phyloP scores from a whole-genome alignment of 2,113 vertebrate genomes.

The Sminthopsis crassicaudata region DNA sequence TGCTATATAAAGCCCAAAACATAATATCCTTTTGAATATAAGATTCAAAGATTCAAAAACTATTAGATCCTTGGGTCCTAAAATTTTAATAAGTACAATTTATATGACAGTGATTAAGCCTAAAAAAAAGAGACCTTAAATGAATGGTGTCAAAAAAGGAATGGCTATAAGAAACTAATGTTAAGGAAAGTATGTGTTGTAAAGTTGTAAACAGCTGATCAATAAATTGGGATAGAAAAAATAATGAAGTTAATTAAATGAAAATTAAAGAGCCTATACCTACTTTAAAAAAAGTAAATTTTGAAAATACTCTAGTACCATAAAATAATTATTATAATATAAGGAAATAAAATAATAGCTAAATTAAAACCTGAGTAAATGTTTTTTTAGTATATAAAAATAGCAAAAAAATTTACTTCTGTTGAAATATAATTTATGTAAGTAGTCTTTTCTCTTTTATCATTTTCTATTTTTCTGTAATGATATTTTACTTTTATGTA shows the following conservation, averaged over 20 bases:
- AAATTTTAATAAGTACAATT: not conserved
- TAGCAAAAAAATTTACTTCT: constrained; percentile 1
- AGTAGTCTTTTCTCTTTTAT: not conserved
- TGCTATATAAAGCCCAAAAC: not conserved
- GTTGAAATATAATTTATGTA: constrained; percentile 14
- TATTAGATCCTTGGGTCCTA: not conserved
- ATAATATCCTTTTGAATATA: not conserved
- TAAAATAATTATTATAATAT: constrained; percentile 27
- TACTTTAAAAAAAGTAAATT: constrained; percentile 50
- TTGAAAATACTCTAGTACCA: not conserved
- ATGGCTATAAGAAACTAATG: not conserved
- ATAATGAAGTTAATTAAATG: not conserved
- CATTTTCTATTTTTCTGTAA: constrained; percentile 19
- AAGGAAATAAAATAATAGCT: constrained; percentile 36
- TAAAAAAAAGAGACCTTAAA: constrained; percentile 21
- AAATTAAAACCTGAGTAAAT: constrained; percentile 20
- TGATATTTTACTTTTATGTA: constrained; percentile 39
- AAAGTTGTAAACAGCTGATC: not conserved
- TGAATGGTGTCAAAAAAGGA: not conserved
- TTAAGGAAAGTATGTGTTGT: not conserved
- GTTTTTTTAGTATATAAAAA: constrained; percentile 9
- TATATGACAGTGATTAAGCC: not conserved
- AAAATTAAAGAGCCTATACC: not conserved
- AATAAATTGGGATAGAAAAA: not conserved
- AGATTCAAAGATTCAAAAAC: not conserved